A percentile compares a stretch with the other conserved stretches of the same genome.
phyloP scores from a whole-genome alignment of 2,113 vertebrate species.

The Platycercus adscitus region DNA sequence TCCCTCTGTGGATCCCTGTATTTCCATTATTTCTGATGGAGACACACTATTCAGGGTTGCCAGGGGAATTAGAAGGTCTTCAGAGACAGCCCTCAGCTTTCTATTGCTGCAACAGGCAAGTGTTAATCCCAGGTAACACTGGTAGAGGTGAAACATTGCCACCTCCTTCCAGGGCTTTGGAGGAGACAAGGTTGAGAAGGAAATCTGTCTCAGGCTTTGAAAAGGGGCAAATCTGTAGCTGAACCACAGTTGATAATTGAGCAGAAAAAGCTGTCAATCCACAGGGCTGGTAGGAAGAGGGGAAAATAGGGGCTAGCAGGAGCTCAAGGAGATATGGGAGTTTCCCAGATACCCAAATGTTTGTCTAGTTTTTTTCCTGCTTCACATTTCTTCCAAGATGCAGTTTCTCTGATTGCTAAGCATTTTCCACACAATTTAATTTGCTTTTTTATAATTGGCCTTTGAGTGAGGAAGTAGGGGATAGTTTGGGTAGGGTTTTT shows the following conservation, averaged over 20 bases:
- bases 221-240: background rate
- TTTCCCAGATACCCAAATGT: background rate
- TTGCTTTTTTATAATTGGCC: background rate
- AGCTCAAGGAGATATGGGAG: background rate
- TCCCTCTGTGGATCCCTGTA: background rate
- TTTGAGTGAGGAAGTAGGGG: background rate
- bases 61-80: background rate
- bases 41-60: fast-evolving
- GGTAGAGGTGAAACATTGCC: background rate
- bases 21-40: background rate
- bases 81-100: background rate
- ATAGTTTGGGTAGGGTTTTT: background rate
- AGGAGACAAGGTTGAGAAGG: background rate
- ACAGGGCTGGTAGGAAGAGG: background rate
- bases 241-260: background rate
- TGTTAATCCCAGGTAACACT: background rate
- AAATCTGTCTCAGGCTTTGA: background rate
- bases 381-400: background rate
- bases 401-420: background rate
- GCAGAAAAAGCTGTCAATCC: background rate
- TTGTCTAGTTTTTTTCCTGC: background rate
- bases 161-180: background rate
- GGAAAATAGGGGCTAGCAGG: background rate
- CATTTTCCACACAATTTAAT: background rate
- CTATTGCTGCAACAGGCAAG: background rate